Base-by-base conservation (phyloP, 2,797 vertebrate species). In the Borostomias antarcticus region DNA sequence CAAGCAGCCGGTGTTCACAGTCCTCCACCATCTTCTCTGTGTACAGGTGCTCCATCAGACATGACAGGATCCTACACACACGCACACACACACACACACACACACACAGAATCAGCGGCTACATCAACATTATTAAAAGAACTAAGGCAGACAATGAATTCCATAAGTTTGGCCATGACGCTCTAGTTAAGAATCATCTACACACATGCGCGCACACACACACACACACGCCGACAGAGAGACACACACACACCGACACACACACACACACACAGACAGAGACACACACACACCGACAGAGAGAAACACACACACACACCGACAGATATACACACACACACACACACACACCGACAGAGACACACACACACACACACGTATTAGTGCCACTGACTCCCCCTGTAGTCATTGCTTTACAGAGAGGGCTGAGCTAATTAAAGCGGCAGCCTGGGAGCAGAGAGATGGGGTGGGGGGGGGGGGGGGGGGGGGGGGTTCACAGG, bases 31-130 rank as follows among this genome's bases (percentile, higher is more conserved):
- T 93, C 81, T 93, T 94, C 71, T 94, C 93, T 0, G 93, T 95
- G 67, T 95, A 95, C 28, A 95, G 84, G 54, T 98, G 96, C 76
- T 98, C 95, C 96, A 98, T 95, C 29, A 98, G 91, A 71, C 96
- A 98, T 0, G 95, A 98, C 19, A 97, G 91, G 80, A 97, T 96
- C 96, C 95, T 97, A 69, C 19, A 75, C 7, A 70, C 25, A 70
- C 33, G 28, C 17, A 77, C 48, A 62, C 47, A 69, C 13, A 70
- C 48, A 69, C 21, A 62, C 23, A 32, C 45, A 65, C 62, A 63
- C 59, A 45, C n/a, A 58, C 60, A 66, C 64, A 54, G 30, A 70
- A 57, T 43, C 32, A 51, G 47, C 21, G 19, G 19, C 21, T 6
- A 6, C 29, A 56, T 30, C 17, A n/a, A 19, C 52, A 6, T 52